Base-by-base conservation (phyloP, 2,888 invertebrate species). In the Agonum fuliginosum region DNA sequence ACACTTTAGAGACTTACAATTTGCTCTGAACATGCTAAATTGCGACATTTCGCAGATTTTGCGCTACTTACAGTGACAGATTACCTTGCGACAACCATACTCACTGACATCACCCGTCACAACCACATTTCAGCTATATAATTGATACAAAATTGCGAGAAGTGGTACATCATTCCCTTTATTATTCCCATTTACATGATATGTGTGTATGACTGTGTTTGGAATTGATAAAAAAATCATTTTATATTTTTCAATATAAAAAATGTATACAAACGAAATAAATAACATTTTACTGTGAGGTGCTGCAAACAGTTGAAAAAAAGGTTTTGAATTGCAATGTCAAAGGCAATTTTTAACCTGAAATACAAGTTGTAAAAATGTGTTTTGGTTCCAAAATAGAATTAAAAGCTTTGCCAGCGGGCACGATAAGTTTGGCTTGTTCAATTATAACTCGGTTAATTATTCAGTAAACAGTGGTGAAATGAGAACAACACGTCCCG, bases 391-490 rank as follows among this genome's bases (percentile, higher is more conserved):
- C 14, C 48, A 22, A 62, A 62, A 14, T 70, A 46, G 20, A 70
- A 46, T 46, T 22, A 70, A 24, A 70, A 27, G 37, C 41, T 46
- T 5, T 70, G 46, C 27, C 70, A 27, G 70, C 48, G 30, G 43
- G 24, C 24, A 46, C 8, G 46, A 46, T 8, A 70, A 43, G 46
- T 70, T 70, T n/a, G 24, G 24, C 46, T 24, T 24, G 70, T 46
- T 70, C 70, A 70, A 70, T 70, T 43, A 70, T 70, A 70, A 46
- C 24, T 46, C 70, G 37, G 43, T 70, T 70, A 70, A 70, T 70
- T 70, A 70, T 70, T 70, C 70, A 70, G 46, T 70, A 46, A 70
- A 67, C 67, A 67, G 70, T 46, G 70, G 43, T 70, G 46, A 46
- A 70, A 70, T 43, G 70, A 46, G 43, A 70, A 46, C 46, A 70